Evolutionary conservation across 2,888 invertebrate species (phyloP), one percentile per base, ranked within the genome.

Genomic region (Coelinius sp.): DNA sequence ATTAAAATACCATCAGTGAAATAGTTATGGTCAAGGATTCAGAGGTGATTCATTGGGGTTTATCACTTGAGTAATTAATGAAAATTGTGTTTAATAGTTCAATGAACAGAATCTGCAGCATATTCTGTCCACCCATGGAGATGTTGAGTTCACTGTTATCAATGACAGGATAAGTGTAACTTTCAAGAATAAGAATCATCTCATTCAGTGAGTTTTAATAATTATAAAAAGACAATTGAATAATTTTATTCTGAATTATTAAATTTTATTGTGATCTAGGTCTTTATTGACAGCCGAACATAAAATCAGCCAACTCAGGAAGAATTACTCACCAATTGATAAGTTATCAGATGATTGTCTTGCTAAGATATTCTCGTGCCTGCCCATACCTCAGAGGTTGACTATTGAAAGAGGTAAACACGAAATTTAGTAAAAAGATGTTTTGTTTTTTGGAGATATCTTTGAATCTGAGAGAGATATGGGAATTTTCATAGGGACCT

Each of bases 361-460:
- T n/a, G 35, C 35, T 7, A 59, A 59, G 20, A 59, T 59, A 17
- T 59, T 59, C 59, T 59, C 59, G 59, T 59, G 59, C 59, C 59
- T 59, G 17, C 35, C 59, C 7, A 59, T 59, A 59, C 59, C 59
- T 31, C 59, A 59, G 59, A 59, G 59, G 31, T 35, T 59, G 59
- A 35, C 35, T 6, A 59, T 59, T 31, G 59, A 59, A 35, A 59
- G 20, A 59, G 59, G 59, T 59, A 59, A 20, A 20, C n/a, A n/a
- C 25, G 4, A n/a, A 44, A 44, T 44, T 14, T 6, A 35, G 3
- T n/a, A n/a, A n/a, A n/a, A n/a, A n/a, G n/a, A n/a, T n/a, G 31
- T 31, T 31, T 31, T 31, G 8, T 31, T 31, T n/a, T n/a, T n/a
- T n/a, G n/a, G n/a, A n/a, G n/a, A n/a, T n/a, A n/a, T n/a, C n/a